These are phyloP conservation scores for Aythya baeri DNA, from an alignment of 2,113 vertebrate genomes.

Conservation along the genomic window DNA sequence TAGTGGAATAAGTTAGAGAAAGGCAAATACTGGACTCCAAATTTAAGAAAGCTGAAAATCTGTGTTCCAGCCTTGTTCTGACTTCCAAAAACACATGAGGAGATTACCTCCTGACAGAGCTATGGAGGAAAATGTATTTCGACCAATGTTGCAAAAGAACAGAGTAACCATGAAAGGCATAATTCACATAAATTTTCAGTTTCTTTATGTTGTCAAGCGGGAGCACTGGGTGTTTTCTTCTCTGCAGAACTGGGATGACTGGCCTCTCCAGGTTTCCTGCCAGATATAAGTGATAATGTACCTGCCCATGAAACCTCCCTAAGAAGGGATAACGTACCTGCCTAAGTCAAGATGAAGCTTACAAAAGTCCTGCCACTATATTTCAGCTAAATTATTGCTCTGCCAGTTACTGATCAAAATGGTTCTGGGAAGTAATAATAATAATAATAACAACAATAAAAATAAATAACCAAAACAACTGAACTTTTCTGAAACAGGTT, in stretches of 20 bases:
- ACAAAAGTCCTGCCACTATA: background rate
- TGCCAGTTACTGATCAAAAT: background rate
- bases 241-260: background rate
- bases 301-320: background rate
- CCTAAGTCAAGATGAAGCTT: background rate
- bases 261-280: background rate
- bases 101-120: accelerated
- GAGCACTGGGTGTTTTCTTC: background rate
- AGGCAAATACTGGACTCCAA: background rate
- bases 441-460: background rate
- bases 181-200: background rate
- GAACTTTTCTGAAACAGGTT: background rate
- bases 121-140: background rate
- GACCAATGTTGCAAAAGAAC: background rate
- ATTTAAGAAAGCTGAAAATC: background rate
- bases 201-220: background rate
- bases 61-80: background rate
- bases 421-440: too few relatives aligned
- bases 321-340: too few relatives aligned
- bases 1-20: background rate
- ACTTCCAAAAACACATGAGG: background rate
- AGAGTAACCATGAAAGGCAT: background rate
- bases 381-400: background rate
- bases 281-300: background rate
- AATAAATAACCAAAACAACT: too few relatives aligned